Evolutionary conservation across 2,797 vertebrate genomes (phyloP), one percentile per base, ranked within the genome.

Genomic region (Dendrocincla fuliginosa): DNA sequence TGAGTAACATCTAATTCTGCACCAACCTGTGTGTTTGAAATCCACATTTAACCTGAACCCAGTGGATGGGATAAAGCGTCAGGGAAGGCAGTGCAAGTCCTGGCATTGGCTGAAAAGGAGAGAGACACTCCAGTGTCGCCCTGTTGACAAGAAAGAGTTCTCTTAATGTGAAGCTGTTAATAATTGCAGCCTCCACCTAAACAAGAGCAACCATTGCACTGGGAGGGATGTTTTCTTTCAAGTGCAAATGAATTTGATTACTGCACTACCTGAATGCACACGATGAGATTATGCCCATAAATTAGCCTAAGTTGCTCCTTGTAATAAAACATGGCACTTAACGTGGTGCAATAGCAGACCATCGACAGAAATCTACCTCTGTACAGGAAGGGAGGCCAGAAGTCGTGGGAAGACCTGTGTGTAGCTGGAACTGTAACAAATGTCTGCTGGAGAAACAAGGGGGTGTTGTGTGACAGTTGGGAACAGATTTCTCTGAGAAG

Each of bases 351-450:
- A 89, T 95, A 95, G 55, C 70, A 84, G 89, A 97, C 91, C 89
- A 88, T 17, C 9, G 24, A 77, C 76, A 92, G 87, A 89, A 97
- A 95, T 94, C 90, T 95, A 97, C 94, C 93, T 95, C 96, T 92
- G 79, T 61, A 67, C 3, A 33, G 93, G 76, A 88, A 95, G 79
- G 64, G 78, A 89, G 87, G 49, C 88, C 37, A 69, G 81, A 60
- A 63, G 41, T n/a, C 0, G 2, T 80, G 87, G 84, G 77, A 73
- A 90, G 92, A 76, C 28, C 57, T 61, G 10, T 24, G 80, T 77
- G 25, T 24, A 79, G 68, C 71, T 2, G 18, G 49, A 49, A 47
- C 18, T 20, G 23, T 44, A 17, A 6, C 13, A 52, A 65, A 14
- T 57, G 14, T 75, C 53, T 75, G 33, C 74, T 67, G 11, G 52